Evolutionary conservation across 1,140 invertebrate species (phyloP), one percentile per base, ranked within the genome.

Genomic region (Neocloeon triangulifer): DNA sequence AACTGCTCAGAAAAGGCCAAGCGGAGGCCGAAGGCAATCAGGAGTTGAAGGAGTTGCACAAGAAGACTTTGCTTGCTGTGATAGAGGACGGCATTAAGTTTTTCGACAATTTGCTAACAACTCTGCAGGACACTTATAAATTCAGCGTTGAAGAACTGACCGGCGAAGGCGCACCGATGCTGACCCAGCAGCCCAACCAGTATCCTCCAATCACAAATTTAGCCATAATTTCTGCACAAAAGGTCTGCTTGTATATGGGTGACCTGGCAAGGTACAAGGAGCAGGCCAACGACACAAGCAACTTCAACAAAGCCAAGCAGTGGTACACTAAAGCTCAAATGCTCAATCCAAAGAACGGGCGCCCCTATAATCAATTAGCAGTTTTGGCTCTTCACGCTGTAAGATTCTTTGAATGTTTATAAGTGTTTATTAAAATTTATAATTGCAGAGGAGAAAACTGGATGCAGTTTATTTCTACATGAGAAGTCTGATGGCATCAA

Each of bases 401-500:
- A 64, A 69, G 73, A n/a, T n/a, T n/a, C n/a, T n/a, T 65, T 48
- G 33, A 23, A 27, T 37, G 25, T 4, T 13, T 9, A 16, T 23
- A 21, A 12, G 14, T 25, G 23, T 23, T 23, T 25, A 25, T 14
- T 6, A 8, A 23, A 8, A 8, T 23, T 8, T n/a, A 33, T 33
- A 39, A 43, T 58, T 66, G 35, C 55, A 92, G 82, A 74, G 75
- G 55, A 64, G 84, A 46, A 86, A 86, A 60, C 60, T 96, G 32
- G 89, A 95, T 56, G 85, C 88, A n/a, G 82, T 94, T 9, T 96
- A 94, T 56, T 92, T 82, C 53, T 92, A 91, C 48, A 88, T 92
- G 73, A 63, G 88, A 43, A 89, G 86, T 54, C 58, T 94, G 32
- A 80, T 88, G 64, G 78, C 85, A 20, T 86, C 82, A 13, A 91